Percentiles rank a stretch among this genome's conserved stretches.
Conservation (phyloP, 2,888 invertebrate genomes). For the Lacanobia wlatinum region DNA sequence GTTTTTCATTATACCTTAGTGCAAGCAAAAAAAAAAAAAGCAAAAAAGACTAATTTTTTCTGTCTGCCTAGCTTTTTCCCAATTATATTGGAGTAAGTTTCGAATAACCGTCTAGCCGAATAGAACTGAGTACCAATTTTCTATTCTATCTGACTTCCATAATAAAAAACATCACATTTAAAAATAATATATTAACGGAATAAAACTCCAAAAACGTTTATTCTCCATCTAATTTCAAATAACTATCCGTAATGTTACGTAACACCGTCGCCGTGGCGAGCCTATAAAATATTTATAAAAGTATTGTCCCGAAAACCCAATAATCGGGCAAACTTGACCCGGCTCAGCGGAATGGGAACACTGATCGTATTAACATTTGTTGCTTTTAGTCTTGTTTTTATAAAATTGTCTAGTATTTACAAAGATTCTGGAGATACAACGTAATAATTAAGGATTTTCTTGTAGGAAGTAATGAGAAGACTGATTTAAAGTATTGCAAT, state of each 20-base stretch:
- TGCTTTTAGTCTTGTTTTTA: conserved; percentile 8
- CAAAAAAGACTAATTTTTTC: too few species aligned
- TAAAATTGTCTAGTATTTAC: conserved; percentile 15
- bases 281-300: conserved; percentile 59
- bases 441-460: not conserved
- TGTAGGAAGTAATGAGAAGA: not conserved
- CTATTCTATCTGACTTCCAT: too few species aligned
- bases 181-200: not conserved
- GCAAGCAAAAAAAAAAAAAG: too few species aligned
- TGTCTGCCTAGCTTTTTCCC: too few species aligned
- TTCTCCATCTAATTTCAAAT: conserved; percentile 28
- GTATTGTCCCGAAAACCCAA: conserved; percentile 47
- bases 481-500: not conserved
- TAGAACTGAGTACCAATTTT: too few species aligned
- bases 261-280: conserved; percentile 9
- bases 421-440: not conserved
- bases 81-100: too few species aligned
- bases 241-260: conserved; percentile 14
- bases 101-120: too few species aligned
- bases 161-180: not conserved
- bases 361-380: conserved; percentile 45
- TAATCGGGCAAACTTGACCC: conserved; percentile 56
- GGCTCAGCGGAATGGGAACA: conserved; percentile 42
- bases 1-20: not conserved
- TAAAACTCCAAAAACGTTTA: not conserved